Evolutionary conservation across 2,113 vertebrate species (phyloP).

Genomic region (Numenius arquata): DNA sequence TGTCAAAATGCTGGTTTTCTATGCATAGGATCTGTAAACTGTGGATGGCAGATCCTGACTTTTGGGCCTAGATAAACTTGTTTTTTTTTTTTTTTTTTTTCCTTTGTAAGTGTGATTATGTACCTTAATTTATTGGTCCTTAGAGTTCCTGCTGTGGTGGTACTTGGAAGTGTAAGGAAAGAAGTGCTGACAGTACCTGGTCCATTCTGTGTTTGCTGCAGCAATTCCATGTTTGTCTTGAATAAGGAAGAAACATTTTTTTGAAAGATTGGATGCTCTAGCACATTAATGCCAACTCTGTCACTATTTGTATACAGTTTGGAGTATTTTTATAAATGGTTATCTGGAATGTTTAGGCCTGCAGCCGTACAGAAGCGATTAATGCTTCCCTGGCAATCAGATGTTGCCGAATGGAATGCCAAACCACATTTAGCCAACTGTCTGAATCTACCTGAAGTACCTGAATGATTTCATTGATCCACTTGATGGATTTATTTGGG

Average conservation of each 20-base stretch:
- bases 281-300: neutral
- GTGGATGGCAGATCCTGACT: neutral
- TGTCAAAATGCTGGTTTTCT: neutral
- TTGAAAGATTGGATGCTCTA: neutral
- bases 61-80: neutral
- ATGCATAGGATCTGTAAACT: neutral
- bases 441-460: neutral
- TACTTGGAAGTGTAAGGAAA: neutral
- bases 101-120: neutral
- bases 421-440: neutral
- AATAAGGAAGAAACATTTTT: neutral
- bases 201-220: neutral
- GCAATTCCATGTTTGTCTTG: neutral
- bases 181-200: neutral
- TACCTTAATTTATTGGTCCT: neutral
- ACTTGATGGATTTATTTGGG: neutral
- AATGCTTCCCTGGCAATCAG: neutral
- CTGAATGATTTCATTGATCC: neutral
- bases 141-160: neutral
- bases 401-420: neutral
- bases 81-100: neutral
- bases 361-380: neutral
- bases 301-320: neutral
- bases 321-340: neutral
- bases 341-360: neutral